phyloP scores from a whole-genome alignment of 2,797 vertebrate genomes.

The Macropus fuliginosus region DNA sequence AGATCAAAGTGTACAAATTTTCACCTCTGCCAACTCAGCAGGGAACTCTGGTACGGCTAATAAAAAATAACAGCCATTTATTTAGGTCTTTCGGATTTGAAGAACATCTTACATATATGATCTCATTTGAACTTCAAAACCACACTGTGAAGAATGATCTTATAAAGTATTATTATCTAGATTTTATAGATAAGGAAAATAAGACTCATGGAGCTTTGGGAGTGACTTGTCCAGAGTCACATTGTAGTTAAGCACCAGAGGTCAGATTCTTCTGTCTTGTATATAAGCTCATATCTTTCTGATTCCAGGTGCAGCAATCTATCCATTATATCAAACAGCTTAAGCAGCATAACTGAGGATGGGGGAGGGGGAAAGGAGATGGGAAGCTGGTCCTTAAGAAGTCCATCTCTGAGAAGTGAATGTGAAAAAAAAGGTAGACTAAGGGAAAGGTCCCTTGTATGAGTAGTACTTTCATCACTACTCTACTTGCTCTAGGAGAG shows the following conservation, averaged over 20 bases:
- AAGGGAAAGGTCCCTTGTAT: background rate
- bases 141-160: background rate
- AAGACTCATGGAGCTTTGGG: background rate
- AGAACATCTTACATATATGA: background rate
- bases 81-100: background rate
- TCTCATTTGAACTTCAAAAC: background rate
- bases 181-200: background rate
- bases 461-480: background rate
- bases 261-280: background rate
- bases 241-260: background rate
- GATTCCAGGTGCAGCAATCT: background rate
- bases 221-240: background rate
- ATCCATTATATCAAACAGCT: background rate
- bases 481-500: background rate
- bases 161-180: background rate
- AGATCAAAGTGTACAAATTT: background rate
- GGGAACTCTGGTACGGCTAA: background rate
- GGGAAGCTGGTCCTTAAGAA: background rate
- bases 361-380: background rate
- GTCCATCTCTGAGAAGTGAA: background rate
- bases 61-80: background rate
- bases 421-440: background rate
- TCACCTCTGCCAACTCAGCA: background rate
- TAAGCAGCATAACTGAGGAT: background rate
- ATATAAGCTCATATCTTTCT: background rate